Base-by-base conservation (phyloP, 2,113 vertebrate species). In the Scomber scombrus region DNA sequence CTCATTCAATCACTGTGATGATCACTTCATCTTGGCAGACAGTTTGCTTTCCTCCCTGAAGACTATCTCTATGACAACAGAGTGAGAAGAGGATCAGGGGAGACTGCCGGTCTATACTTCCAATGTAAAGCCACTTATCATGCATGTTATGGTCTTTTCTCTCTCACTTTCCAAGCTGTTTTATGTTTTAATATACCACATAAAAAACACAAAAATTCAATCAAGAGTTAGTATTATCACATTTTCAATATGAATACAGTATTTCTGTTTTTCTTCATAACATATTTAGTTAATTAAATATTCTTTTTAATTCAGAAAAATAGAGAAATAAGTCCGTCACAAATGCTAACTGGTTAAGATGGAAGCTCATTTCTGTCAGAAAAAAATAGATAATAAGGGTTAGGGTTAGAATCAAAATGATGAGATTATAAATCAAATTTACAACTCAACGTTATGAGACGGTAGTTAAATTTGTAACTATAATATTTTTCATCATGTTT, bases 41-140 rank as follows among this genome's bases (percentile, higher is more conserved):
- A 66, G 60, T 81, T 73, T 83, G 56, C 71, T 77, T 66, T 6
- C 40, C 49, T 82, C 87, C 84, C 80, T 46, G 57, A 72, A 67
- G 82, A 84, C 43, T 23, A 43, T 71, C 72, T 58, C 85, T 71
- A 43, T 85, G 90, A 71, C 80, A 70, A 91, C 91, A 77, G 16
- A 46, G n/a, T 0, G 12, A 14, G 55, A 43, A 3, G 72, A 56
- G 45, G 31, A 40, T 40, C 6, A 75, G 65, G 70, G 66, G 26
- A 40, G 31, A 68, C 64, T 16, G 52, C 19, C 21, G 43, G 57
- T 83, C 71, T 40, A 65, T 43, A 71, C 31, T 75, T 80, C 12
- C 9, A 64, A 68, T 72, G 51, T 40, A 40, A 40, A 78, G 66
- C 45, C 31, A 19, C 60, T 31, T 51, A 61, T 77, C 58, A 65